Evolutionary conservation across 2,888 invertebrate genomes (phyloP).

Genomic region (Tetragonisca angustula): DNA sequence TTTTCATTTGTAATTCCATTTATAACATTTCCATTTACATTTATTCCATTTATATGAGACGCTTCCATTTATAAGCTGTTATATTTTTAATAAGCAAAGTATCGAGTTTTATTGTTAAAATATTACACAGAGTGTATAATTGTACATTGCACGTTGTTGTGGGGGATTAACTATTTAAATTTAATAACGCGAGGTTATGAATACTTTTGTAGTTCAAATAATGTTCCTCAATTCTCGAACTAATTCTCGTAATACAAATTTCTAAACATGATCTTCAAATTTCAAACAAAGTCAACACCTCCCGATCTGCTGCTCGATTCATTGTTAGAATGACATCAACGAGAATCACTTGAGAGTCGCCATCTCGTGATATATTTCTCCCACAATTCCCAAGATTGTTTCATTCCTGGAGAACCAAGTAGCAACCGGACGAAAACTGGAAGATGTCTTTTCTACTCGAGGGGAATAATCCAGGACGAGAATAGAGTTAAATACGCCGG

Average conservation of each 20-base stretch:
- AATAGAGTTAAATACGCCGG: background rate
- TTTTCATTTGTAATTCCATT: too few relatives aligned
- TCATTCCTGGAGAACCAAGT: background rate
- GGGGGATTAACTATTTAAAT: too few relatives aligned
- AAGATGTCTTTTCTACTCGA: background rate
- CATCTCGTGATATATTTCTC: background rate
- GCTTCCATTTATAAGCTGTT: too few relatives aligned
- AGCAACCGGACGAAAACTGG: too few relatives aligned
- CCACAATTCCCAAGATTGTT: background rate
- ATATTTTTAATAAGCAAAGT: too few relatives aligned
- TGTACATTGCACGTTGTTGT: too few relatives aligned
- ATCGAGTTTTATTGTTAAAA: too few relatives aligned
- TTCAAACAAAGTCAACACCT: background rate
- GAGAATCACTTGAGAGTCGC: background rate
- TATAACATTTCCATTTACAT: too few relatives aligned
- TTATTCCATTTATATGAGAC: too few relatives aligned
- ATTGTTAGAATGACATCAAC: background rate
- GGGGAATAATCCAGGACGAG: background rate
- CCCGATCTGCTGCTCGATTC: background rate
- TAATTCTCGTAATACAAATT: background rate
- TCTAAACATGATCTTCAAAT: background rate
- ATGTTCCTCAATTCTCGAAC: background rate
- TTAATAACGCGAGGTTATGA: too few relatives aligned
- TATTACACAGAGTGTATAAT: too few relatives aligned
- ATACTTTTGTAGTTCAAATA: too few relatives aligned